Evolutionary conservation across 2,797 vertebrate species (phyloP).

Genomic region (Lagodon rhomboides): DNA sequence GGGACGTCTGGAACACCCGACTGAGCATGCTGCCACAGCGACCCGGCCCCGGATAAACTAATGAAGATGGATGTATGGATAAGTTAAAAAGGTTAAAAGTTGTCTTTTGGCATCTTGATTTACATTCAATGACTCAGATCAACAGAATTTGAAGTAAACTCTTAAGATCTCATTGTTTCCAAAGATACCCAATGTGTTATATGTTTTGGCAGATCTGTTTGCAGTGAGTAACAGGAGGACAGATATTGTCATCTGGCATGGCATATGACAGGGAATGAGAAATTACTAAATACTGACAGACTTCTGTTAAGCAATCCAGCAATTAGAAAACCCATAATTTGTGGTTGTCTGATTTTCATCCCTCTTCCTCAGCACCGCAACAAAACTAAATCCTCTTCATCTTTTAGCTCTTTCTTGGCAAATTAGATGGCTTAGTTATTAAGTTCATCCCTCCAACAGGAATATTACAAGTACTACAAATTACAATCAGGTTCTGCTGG

Average conservation of each 20-base stretch:
- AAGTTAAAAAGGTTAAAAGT: too few relatives aligned
- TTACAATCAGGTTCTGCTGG: constrained; percentile 44
- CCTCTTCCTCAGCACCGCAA: background rate
- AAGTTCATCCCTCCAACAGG: constrained; percentile 23
- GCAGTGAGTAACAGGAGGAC: background rate
- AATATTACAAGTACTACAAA: constrained; percentile 34
- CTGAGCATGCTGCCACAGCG: too few relatives aligned
- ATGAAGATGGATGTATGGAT: too few relatives aligned
- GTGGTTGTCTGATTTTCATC: background rate
- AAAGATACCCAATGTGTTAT: background rate
- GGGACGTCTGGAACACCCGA: too few relatives aligned
- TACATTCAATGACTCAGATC: background rate
- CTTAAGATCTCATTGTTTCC: background rate
- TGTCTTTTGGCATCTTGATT: too few relatives aligned
- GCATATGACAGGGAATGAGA: too few relatives aligned
- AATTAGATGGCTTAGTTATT: constrained; percentile 14
- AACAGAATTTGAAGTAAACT: background rate
- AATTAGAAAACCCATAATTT: background rate
- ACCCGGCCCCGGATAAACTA: too few relatives aligned
- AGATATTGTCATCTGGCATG: background rate
- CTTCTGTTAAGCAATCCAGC: background rate
- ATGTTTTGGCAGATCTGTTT: background rate
- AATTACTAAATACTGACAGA: background rate
- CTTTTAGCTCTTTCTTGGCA: constrained; percentile 9
- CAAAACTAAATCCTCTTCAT: background rate